phyloP scores from a whole-genome alignment of 2,797 vertebrate genomes.

The Danio tinwini region DNA sequence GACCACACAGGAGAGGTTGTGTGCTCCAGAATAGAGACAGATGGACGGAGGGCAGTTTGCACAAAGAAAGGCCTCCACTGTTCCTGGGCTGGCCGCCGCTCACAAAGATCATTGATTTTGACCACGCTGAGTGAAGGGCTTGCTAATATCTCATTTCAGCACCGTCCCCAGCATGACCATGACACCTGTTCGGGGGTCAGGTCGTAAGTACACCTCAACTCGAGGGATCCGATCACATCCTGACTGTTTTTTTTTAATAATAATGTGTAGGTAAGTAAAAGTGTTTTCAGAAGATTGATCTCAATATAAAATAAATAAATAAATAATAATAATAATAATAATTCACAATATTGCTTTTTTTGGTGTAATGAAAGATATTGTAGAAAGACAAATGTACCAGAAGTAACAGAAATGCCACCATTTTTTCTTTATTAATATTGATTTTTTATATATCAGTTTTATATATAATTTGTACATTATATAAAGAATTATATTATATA shows the following conservation, averaged over 20 bases:
- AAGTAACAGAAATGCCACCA: background rate
- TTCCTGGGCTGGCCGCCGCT: constrained; percentile 61
- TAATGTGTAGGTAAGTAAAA: constrained; percentile 32
- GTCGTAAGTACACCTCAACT: constrained; percentile 53
- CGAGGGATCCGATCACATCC: constrained; percentile 37
- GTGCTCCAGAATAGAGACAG: constrained; percentile 71
- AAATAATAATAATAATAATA: too few species aligned
- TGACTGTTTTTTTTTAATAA: constrained; percentile 2
- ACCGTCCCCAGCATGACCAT: constrained; percentile 67
- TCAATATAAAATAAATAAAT: background rate
- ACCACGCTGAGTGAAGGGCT: constrained; percentile 67
- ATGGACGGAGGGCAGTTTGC: constrained; percentile 73
- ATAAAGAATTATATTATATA: too few species aligned
- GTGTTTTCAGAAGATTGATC: constrained; percentile 53
- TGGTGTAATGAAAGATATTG: background rate
- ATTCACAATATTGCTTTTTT: background rate
- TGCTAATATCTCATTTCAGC: constrained; percentile 79
- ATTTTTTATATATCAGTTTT: background rate
- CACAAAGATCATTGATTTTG: constrained; percentile 80
- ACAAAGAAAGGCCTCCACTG: constrained; percentile 75
- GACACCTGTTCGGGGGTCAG: constrained; percentile 77
- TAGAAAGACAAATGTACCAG: background rate
- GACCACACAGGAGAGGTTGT: constrained; percentile 75
- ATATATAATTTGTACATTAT: background rate
- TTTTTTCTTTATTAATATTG: background rate